Evolutionary conservation across 2,113 vertebrate species (phyloP), one percentile per base, ranked within the genome.

Genomic region (Labrus mixtus): DNA sequence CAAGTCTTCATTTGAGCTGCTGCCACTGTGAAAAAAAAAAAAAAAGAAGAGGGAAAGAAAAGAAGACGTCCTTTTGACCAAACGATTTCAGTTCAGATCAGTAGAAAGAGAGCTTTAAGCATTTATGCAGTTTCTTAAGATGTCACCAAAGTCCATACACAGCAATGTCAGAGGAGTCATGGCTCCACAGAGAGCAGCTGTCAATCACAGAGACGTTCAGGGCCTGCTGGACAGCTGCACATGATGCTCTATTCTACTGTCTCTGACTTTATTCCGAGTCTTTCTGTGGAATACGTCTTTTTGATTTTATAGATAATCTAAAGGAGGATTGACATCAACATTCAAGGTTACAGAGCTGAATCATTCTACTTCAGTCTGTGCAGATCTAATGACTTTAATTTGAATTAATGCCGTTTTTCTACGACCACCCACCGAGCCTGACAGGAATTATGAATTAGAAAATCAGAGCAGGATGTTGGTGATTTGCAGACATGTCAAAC

Each of bases 131-230:
- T 74, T 83, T 87, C 60, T 57, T 51, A 55, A 88, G 63, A 87
- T 74, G 79, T 84, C 80, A 70, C 79, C 54, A 70, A 81, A 85
- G 78, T 87, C 80, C 60, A 66, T 43, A 70, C 67, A 75, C 68
- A 65, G 79, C 79, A 75, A 81, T 88, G 87, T 91, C 81, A 90
- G 45, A 64, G 45, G 66, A 90, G 86, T 85, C 86, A 82, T 57
- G 64, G 76, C 84, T 73, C 79, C 25, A 73, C 65, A 60, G 68
- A 70, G 77, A 36, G 82, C 55, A 66, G 75, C 80, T 83, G 84
- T 85, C 86, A 87, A 83, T 88, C 86, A 90, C 71, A 50, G 71
- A 56, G 41, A 53, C 73, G 65, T 22, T 22, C 71, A 45, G 76
- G 79, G 87, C 71, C 76, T 81, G 72, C 41, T 67, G 53, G 43